Evolutionary conservation across 2,888 invertebrate species (phyloP).

Genomic region (Himalopsyche japonica): DNA sequence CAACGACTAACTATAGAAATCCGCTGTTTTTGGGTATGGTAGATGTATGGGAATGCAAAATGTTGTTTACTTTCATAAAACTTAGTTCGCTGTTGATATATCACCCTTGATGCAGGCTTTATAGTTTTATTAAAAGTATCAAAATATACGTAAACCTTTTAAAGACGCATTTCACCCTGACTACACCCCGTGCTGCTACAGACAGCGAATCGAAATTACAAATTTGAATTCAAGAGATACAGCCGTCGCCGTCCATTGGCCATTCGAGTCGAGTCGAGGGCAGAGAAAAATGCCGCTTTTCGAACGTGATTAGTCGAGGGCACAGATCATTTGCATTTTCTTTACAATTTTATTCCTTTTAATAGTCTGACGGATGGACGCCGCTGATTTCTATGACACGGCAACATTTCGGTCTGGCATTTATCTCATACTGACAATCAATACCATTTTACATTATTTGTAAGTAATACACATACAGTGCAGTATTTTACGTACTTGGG

Average conservation of each 20-base stretch:
- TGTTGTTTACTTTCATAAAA: no score
- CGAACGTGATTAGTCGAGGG: not conserved
- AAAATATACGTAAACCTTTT: no score
- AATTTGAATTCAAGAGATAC: slow-evolving; percentile 3
- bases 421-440: not conserved
- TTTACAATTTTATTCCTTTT: not conserved
- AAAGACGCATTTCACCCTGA: not conserved
- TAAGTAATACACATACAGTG: no score
- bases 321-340: not conserved
- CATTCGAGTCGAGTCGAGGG: slow-evolving; percentile 1
- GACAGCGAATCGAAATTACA: slow-evolving; percentile 1
- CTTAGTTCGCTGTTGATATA: no score
- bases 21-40: no score
- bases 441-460: not conserved
- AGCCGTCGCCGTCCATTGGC: slow-evolving; percentile 12
- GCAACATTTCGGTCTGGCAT: not conserved
- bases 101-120: no score
- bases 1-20: no score
- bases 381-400: not conserved
- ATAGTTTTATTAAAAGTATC: no score
- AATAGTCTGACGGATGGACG: not conserved
- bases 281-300: not conserved
- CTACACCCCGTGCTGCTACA: not conserved
- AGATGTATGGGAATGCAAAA: no score
- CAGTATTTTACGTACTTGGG: no score